These are phyloP conservation scores for Aptenodytes forsteri DNA, from an alignment of 2,113 vertebrate genomes.

Conservation along the genomic window DNA sequence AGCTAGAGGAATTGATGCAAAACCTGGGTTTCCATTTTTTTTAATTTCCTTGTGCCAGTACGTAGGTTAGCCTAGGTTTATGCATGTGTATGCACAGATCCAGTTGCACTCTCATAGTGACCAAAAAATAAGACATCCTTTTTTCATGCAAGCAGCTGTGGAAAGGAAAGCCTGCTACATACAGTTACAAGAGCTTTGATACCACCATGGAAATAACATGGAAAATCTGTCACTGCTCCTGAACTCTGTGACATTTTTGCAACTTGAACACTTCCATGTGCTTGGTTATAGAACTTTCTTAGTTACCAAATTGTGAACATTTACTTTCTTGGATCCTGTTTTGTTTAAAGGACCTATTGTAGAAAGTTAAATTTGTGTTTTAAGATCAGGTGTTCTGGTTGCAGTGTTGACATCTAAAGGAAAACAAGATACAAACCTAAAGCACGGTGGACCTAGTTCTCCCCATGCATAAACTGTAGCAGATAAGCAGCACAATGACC, in stretches of 20 bases:
- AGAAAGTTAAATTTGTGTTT: not conserved
- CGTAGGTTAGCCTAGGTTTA: not conserved
- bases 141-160: rapidly evolving
- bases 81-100: not conserved
- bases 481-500: not conserved
- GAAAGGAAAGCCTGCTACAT: not conserved
- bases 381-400: not conserved
- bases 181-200: not conserved
- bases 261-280: not conserved
- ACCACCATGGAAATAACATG: not conserved
- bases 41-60: not conserved
- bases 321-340: not conserved
- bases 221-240: not conserved
- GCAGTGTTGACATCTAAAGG: not conserved
- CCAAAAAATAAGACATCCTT: not conserved
- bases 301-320: not conserved
- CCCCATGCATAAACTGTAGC: not conserved
- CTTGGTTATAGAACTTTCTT: not conserved
- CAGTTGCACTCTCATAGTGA: not conserved
- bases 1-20: not conserved
- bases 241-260: not conserved
- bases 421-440: not conserved
- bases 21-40: not conserved
- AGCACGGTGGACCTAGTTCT: not conserved
- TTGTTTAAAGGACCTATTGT: not conserved